Evolutionary conservation across 1,140 invertebrate species (phyloP).

Genomic region (Platyscapa corneri): DNA sequence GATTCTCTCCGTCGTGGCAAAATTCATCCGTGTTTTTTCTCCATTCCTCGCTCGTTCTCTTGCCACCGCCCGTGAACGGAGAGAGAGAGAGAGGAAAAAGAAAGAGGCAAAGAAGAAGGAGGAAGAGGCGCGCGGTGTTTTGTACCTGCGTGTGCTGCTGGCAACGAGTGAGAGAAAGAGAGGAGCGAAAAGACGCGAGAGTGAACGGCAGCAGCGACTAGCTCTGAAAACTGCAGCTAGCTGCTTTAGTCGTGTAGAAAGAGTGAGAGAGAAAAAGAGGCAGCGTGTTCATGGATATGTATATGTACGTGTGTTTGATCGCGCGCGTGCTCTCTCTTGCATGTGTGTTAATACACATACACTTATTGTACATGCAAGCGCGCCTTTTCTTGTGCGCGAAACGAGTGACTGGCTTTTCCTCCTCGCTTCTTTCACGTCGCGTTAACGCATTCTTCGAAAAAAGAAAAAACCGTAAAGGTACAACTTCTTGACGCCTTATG

Average conservation of each 20-base stretch:
- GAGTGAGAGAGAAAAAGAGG: not conserved
- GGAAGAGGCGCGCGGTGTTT: slow-evolving; percentile 6
- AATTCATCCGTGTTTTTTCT: slow-evolving; percentile 31
- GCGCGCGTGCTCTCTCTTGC: too few relatives aligned
- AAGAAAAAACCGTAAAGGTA: not conserved
- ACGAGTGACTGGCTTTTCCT: not conserved
- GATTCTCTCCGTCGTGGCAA: slow-evolving; percentile 21
- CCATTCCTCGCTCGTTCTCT: slow-evolving; percentile 13
- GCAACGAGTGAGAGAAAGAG: slow-evolving; percentile 25
- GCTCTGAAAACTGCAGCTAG: slow-evolving; percentile 15
- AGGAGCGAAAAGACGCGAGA: slow-evolving; percentile 8
- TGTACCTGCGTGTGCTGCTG: not conserved
- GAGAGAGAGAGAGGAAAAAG: not conserved
- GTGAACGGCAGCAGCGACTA: not conserved
- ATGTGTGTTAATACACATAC: too few relatives aligned
- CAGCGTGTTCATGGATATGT: not conserved
- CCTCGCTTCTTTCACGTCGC: not conserved
- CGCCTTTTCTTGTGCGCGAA: not conserved
- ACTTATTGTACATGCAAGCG: not conserved
- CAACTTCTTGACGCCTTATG: not conserved
- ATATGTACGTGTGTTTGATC: not conserved
- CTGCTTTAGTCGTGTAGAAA: not conserved
- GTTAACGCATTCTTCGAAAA: not conserved
- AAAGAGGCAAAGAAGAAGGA: not conserved
- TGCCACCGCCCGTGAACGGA: slow-evolving; percentile 10